Evolutionary conservation across 2,113 vertebrate genomes (phyloP).

Genomic region (Corvus hawaiiensis): DNA sequence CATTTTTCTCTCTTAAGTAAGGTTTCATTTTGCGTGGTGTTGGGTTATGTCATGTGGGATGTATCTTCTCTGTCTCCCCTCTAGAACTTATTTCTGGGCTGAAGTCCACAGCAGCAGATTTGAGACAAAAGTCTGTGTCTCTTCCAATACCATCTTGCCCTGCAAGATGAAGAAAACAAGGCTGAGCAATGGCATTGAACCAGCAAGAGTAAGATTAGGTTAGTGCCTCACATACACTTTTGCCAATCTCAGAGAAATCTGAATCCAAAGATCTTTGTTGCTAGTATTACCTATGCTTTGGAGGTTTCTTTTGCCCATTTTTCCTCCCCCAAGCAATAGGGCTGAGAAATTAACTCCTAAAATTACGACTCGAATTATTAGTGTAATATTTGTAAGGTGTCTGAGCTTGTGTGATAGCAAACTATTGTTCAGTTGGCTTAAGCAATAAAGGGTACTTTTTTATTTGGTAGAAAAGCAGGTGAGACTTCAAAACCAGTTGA

Average conservation of each 20-base stretch:
- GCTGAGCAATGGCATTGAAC: not conserved
- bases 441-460: not conserved
- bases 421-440: not conserved
- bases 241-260: not conserved
- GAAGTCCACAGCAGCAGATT: not conserved
- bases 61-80: not conserved
- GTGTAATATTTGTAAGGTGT: not conserved
- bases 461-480: not conserved
- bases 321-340: not conserved
- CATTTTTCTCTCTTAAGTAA: not conserved
- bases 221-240: not conserved
- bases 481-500: not conserved
- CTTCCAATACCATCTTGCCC: not conserved
- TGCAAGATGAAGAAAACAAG: not conserved
- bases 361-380: not conserved
- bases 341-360: not conserved
- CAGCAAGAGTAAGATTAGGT: not conserved
- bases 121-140: not conserved
- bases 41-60: not conserved
- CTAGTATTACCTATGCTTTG: not conserved
- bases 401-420: not conserved
- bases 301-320: not conserved
- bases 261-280: not conserved
- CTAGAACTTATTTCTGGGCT: not conserved
- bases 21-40: not conserved